phyloP scores from a whole-genome alignment of 2,888 invertebrate species.

The Cephus sareptanus region DNA sequence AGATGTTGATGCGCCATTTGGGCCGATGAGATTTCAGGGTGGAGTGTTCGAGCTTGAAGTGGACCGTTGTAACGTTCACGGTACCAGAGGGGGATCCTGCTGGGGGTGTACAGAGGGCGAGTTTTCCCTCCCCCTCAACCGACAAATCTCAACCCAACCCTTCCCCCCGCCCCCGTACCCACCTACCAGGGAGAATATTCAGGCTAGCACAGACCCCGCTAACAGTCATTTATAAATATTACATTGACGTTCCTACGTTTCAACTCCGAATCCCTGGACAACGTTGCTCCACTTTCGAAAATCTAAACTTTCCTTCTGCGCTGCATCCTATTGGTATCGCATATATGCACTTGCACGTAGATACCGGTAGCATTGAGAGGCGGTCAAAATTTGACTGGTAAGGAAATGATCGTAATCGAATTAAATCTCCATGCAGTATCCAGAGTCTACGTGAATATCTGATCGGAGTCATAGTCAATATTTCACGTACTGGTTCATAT shows the following conservation, averaged over 20 bases:
- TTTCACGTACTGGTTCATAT: neutral
- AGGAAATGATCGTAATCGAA: neutral
- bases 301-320: neutral
- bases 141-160: neutral
- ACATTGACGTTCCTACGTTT: slow-evolving; percentile 35
- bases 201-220: slow-evolving; percentile 36
- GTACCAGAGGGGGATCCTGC: neutral
- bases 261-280: neutral
- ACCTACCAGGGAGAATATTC: slow-evolving; percentile 40
- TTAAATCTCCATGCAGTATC: neutral
- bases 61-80: slow-evolving; percentile 7
- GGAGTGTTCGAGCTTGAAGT: slow-evolving; percentile 56
- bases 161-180: slow-evolving; percentile 29
- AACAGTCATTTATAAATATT: slow-evolving; percentile 60
- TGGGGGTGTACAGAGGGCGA: neutral
- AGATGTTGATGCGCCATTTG: slow-evolving; percentile 66
- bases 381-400: neutral
- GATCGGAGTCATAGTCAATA: neutral
- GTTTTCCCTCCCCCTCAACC: neutral
- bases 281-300: neutral
- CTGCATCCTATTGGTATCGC: neutral
- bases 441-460: neutral
- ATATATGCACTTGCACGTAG: neutral
- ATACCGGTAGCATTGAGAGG: neutral
- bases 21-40: slow-evolving; percentile 64